Conservation (phyloP, 2,888 invertebrate genomes). For the Spilarctia lutea region DNA sequence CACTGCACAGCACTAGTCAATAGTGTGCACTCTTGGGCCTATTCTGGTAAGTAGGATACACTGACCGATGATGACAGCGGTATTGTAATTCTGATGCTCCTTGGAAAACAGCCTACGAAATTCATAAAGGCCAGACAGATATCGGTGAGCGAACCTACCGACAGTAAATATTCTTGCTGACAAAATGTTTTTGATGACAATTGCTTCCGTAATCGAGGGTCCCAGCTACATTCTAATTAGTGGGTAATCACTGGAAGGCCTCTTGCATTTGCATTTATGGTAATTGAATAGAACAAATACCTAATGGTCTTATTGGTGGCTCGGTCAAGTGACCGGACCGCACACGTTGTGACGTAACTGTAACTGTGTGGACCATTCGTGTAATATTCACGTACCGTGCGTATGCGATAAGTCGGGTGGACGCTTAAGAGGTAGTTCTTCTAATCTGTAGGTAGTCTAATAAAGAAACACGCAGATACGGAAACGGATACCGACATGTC, state of each 20-base stretch:
- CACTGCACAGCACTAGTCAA: too few species aligned
- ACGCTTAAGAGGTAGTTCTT: background rate
- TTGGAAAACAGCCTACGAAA: too few species aligned
- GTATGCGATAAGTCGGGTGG: background rate
- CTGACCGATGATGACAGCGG: too few species aligned
- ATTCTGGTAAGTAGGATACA: too few species aligned
- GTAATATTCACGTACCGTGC: background rate
- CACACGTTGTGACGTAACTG: background rate
- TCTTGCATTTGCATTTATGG: conserved; percentile 4
- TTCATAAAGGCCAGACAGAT: too few species aligned
- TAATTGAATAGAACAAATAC: background rate
- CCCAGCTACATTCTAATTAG: conserved; percentile 5
- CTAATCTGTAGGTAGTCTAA: background rate
- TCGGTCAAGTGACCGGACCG: too few species aligned
- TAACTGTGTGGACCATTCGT: background rate
- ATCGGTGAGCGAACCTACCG: background rate
- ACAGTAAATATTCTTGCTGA: background rate
- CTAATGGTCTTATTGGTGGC: background rate
- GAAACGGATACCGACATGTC: background rate
- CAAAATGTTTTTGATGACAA: background rate
- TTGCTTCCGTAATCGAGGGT: background rate
- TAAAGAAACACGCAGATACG: background rate
- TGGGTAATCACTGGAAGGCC: conserved; percentile 9
- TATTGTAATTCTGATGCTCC: too few species aligned
- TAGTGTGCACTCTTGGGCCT: too few species aligned